Percentiles rank a stretch among this genome's conserved stretches.
These are phyloP conservation scores for Diceros bicornis DNA, from an alignment of 2,797 vertebrate genomes.

Conservation along the genomic window DNA sequence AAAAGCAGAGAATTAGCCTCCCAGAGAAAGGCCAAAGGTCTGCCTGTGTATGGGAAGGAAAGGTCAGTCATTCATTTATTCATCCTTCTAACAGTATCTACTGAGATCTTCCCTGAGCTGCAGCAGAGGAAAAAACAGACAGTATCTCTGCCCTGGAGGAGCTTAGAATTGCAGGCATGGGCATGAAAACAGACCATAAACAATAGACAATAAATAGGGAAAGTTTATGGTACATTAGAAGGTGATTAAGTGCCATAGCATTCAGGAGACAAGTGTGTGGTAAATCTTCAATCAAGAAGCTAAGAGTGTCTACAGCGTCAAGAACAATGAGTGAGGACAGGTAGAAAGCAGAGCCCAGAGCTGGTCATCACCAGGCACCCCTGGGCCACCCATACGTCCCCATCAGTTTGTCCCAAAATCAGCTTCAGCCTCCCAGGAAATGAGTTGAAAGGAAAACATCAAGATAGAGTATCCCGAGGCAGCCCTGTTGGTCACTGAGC, in stretches of 20 bases:
- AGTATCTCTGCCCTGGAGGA: not conserved
- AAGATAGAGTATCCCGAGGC: not conserved
- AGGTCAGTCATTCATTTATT: not conserved
- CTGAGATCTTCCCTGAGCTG: not conserved
- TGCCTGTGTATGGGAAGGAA: not conserved
- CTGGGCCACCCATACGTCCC: not conserved
- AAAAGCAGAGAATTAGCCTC: not conserved
- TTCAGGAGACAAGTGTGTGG: not conserved
- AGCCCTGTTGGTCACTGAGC: not conserved
- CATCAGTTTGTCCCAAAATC: not conserved
- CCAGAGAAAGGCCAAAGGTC: not conserved
- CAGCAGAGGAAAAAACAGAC: not conserved
- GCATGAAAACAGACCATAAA: not conserved
- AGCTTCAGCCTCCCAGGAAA: not conserved
- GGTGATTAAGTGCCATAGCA: not conserved
- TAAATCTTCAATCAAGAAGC: not conserved
- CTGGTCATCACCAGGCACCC: not conserved
- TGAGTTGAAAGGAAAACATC: not conserved
- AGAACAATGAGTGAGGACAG: not conserved
- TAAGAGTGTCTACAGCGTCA: not conserved
- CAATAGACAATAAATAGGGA: not conserved
- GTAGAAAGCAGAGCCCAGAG: not conserved
- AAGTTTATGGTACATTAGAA: accelerated
- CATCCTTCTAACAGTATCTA: not conserved
- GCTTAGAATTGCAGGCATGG: accelerated